Conservation (phyloP, 2,888 invertebrate species). For the Epinotia bilunana region DNA sequence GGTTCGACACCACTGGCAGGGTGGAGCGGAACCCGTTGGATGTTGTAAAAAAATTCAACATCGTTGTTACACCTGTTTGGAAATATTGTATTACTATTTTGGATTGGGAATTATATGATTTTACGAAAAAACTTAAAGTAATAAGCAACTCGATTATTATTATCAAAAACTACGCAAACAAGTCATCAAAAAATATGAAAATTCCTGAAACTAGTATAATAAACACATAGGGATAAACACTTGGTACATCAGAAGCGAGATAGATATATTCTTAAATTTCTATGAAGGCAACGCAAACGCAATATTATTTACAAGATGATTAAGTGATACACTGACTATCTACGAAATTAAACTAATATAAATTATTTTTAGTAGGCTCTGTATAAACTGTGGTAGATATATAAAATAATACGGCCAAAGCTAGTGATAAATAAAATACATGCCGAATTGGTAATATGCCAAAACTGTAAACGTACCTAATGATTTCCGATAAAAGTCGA, state of each 20-base stretch:
- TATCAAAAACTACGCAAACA: constrained; percentile 1
- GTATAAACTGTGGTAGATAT: constrained; percentile 13
- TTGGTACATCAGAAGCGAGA: too few relatives aligned
- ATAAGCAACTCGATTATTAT: constrained; percentile 2
- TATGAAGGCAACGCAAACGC: constrained; percentile 2
- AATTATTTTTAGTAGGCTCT: background rate
- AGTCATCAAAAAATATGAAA: background rate
- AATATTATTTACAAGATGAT: constrained; percentile 5
- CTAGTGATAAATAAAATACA: constrained; percentile 31
- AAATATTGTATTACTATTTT: constrained; percentile 37
- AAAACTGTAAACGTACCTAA: constrained; percentile 7
- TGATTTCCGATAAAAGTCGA: constrained; percentile 1
- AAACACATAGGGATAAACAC: constrained; percentile 1
- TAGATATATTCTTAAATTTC: constrained; percentile 2
- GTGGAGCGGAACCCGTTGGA: constrained; percentile 96
- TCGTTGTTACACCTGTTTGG: constrained; percentile 94
- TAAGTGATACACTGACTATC: constrained; percentile 11
- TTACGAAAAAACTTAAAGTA: background rate
- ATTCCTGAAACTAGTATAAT: background rate
- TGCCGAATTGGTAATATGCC: constrained; percentile 21
- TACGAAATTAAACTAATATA: constrained; percentile 11
- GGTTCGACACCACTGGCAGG: constrained; percentile 95
- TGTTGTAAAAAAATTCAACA: constrained; percentile 99
- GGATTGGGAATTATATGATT: background rate
- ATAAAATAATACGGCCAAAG: constrained; percentile 23